phyloP scores from a whole-genome alignment of 2,888 invertebrate species.

The Ommatoiulus sabulosus region DNA sequence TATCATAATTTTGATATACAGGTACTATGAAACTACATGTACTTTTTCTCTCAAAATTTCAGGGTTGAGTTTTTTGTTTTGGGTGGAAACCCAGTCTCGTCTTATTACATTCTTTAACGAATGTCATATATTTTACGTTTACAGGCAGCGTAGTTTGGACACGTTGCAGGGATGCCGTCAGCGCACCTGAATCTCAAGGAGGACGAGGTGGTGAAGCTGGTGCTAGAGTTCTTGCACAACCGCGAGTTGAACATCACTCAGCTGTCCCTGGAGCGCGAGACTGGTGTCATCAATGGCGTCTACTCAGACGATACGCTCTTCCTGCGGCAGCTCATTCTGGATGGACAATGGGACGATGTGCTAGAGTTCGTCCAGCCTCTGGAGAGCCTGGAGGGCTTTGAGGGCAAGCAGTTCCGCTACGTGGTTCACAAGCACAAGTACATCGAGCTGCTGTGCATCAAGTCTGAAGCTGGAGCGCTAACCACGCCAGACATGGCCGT shows the following conservation, averaged over 20 bases:
- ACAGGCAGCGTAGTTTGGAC: not conserved
- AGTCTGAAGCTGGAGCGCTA: constrained; percentile 78
- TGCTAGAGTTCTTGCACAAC: constrained; percentile 87
- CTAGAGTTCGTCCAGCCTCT: constrained; percentile 95
- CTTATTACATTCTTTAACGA: not conserved
- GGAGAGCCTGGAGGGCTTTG: constrained; percentile 78
- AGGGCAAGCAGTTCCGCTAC: constrained; percentile 86
- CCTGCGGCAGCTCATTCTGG: constrained; percentile 91
- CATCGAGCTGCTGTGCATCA: constrained; percentile 91
- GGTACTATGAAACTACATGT: no score
- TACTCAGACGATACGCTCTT: constrained; percentile 95
- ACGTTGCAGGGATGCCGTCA: constrained; percentile 75
- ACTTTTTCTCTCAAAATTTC: not conserved
- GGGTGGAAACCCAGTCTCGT: not conserved
- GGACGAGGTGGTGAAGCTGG: constrained; percentile 87
- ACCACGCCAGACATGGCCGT: constrained; percentile 89
- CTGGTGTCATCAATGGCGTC: constrained; percentile 92
- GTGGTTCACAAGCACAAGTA: constrained; percentile 92
- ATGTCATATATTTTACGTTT: no score
- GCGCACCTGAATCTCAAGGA: constrained; percentile 86
- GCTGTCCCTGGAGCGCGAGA: constrained; percentile 91
- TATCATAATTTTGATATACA: no score
- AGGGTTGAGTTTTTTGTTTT: no score
- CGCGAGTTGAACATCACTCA: constrained; percentile 90
- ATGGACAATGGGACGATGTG: constrained; percentile 98